Evolutionary conservation across 1,140 invertebrate genomes (phyloP), one percentile per base, ranked within the genome.

Genomic region (Drosophila sechellia): DNA sequence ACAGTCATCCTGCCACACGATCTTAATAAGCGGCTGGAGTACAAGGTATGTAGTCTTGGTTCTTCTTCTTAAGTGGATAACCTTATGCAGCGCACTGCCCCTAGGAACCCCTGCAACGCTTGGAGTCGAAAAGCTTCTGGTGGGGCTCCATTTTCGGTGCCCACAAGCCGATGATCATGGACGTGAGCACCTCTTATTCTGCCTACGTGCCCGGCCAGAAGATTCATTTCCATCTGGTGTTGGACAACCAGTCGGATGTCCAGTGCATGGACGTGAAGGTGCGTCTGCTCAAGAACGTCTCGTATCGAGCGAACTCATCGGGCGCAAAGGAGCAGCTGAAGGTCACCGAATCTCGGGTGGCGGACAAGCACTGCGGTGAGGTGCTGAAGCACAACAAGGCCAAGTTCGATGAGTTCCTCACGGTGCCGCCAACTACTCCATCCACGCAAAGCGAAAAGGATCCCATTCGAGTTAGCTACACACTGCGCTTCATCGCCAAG

Each of bases 1-100:
- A 96, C 95, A 11, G 95, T 97, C 17, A 93, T 96, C 34, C 94
- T 94, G 70, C 94, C 95, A 12, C 93, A 96, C 54, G 95, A 97
- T 93, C 94, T 97, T 20, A 97, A 96, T 91, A 91, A 92, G 65
- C 93, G 94, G 20, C 60, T 54, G 8, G 69, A 80, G 27, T 45
- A 86, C 56, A 52, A 55, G 53, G 91, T 91, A 61, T 2, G 73
- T 76, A 3, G 11, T 40, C 0, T 11, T 17, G 0, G 1, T 10
- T 4, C 17, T 55, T 4, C 22, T 55, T 68, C 86, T 0, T 31
- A 12, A 4, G 0, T 25, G 11, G 2, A 25, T 25, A 3, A 15
- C 13, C 25, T n/a, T 10, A 92, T 31, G 42, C 48, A 42, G 31
- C 0, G n/a, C 0, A 35, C 40, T 8, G 20, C 22, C 4, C 10